Percentiles rank a stretch among this genome's conserved stretches.
Conservation (phyloP, 2,113 vertebrate genomes). For the Corythoichthys intestinalis region DNA sequence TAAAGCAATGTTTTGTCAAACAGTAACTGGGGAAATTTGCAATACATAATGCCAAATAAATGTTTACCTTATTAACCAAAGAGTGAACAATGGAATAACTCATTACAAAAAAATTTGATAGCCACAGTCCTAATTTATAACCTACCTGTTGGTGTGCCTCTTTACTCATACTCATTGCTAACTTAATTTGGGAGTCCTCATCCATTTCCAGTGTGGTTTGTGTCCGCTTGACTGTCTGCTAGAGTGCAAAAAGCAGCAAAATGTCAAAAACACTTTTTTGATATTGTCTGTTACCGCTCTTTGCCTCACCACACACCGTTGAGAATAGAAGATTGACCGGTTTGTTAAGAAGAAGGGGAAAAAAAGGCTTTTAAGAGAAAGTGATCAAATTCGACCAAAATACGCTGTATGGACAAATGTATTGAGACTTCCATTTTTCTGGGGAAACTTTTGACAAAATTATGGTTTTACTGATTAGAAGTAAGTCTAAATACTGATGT, state of each 20-base stretch:
- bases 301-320: not conserved
- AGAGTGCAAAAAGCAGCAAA: not conserved
- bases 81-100: too few species aligned
- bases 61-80: too few species aligned
- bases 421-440: not conserved
- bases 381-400: not conserved
- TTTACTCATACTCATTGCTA: constrained; percentile 73
- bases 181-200: constrained; percentile 71
- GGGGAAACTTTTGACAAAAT: not conserved
- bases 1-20: too few species aligned
- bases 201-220: constrained; percentile 56
- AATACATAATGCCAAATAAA: too few species aligned
- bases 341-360: not conserved
- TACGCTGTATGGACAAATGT: not conserved
- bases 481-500: not conserved
- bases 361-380: constrained; percentile 1
- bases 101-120: not conserved
- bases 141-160: constrained; percentile 74
- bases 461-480: not conserved
- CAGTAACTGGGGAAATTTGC: too few species aligned
- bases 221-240: constrained; percentile 42
- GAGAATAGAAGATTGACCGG: not conserved
- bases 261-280: not conserved
- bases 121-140: not conserved
- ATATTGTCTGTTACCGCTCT: not conserved